Base-by-base conservation (phyloP, 2,888 invertebrate species). In the Copidosoma aretas region DNA sequence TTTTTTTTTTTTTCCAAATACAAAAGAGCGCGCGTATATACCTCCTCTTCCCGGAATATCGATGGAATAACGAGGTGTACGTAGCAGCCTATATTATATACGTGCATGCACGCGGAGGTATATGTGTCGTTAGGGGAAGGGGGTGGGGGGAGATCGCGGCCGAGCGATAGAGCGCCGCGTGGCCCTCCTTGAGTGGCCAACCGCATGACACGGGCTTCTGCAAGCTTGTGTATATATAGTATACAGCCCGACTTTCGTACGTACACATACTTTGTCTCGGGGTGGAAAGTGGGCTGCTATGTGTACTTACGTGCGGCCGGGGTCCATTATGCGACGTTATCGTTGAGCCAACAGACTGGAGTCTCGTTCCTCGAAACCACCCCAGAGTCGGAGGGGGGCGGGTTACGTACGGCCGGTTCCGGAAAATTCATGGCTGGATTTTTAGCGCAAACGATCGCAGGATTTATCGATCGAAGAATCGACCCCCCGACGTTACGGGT, bases 41-140 rank as follows among this genome's bases (percentile, higher is more conserved):
- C 43, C 43, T 17, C 43, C 43, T 46, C 17, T 17, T 17, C 43
- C 43, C 12, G 54, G 69, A 61, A 65, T 70, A 66, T 70, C 70
- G 70, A 69, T 66, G 66, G 24, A 70, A 59, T 66, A 70, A 66
- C 63, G 66, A 70, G 63, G 10, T 12, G 56, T n/a, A 21, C n/a
- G 56, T 22, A 24, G n/a, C n/a, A n/a, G n/a, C n/a, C n/a, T n/a
- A n/a, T n/a, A n/a, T n/a, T 19, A 12, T 22, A n/a, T 19, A 22
- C 57, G 49, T 3, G 32, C n/a, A 41, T 51, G 46, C 32, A 41
- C 39, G 39, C 19, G 17, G 0, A 39, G 10, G 5, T 46, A 41
- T 54, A 59, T 46, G 19, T 43, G 24, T 15, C 15, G 43, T 15
- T 4, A 8, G 43, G 12, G 43, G 43, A 3, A 46, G 43, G 43